Evolutionary conservation across 2,888 invertebrate genomes (phyloP).

Genomic region (Stenurella melanura): DNA sequence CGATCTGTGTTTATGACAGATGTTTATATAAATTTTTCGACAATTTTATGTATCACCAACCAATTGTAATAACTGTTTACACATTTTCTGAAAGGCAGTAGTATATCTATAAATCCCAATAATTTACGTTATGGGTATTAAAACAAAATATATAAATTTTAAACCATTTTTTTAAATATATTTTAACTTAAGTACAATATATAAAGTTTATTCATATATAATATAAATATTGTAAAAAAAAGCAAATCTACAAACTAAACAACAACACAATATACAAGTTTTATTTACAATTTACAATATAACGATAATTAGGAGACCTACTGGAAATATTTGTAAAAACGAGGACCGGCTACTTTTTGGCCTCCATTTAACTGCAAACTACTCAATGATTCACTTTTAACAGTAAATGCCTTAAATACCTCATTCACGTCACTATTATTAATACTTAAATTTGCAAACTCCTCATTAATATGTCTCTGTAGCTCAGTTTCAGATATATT

Average conservation of each 20-base stretch:
- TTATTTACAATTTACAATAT: conserved; percentile 57
- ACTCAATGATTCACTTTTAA: conserved; percentile 55
- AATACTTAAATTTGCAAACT: conserved; percentile 67
- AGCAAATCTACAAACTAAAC: conserved; percentile 58
- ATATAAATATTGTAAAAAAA: conserved; percentile 59
- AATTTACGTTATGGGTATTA: background rate
- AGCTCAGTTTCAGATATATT: conserved; percentile 58
- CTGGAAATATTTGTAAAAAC: conserved; percentile 78
- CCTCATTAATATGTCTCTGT: conserved; percentile 68
- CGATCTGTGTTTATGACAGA: too few species aligned
- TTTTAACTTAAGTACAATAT: conserved; percentile 57
- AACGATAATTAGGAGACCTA: conserved; percentile 60
- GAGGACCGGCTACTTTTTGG: conserved; percentile 66
- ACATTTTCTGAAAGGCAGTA: too few species aligned
- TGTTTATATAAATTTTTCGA: too few species aligned
- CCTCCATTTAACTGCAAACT: conserved; percentile 70
- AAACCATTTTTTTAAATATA: conserved; percentile 36
- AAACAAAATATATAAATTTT: conserved; percentile 12
- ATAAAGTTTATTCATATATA: conserved; percentile 55
- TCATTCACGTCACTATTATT: conserved; percentile 64
- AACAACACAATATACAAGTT: conserved; percentile 57
- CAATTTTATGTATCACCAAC: too few species aligned
- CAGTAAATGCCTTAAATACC: conserved; percentile 68
- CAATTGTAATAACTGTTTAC: too few species aligned
- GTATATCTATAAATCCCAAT: too few species aligned